Evolutionary conservation across 1,140 invertebrate genomes (phyloP).

Genomic region (Micrasema longulum): DNA sequence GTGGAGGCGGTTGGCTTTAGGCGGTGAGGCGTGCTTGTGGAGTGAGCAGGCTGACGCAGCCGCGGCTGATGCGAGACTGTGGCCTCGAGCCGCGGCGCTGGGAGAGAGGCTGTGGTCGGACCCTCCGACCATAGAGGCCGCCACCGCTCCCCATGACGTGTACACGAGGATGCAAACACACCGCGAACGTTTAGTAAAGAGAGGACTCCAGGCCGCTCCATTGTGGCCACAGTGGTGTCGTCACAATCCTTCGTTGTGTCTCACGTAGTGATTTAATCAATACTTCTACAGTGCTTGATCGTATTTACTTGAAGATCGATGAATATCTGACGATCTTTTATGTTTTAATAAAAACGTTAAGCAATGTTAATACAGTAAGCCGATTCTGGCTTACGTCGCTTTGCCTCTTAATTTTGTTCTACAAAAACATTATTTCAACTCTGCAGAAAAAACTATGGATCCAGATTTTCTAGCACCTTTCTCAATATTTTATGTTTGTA

Average conservation of each 20-base stretch:
- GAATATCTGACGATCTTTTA: too few species aligned
- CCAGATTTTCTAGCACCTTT: too few species aligned
- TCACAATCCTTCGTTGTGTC: constrained; percentile 79
- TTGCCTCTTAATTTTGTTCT: too few species aligned
- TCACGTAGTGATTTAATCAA: constrained; percentile 56
- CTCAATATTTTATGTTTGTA: too few species aligned
- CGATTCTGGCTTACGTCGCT: too few species aligned
- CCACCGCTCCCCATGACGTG: constrained; percentile 66
- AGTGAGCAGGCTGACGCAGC: constrained; percentile 75
- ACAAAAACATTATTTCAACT: too few species aligned
- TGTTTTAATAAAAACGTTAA: too few species aligned
- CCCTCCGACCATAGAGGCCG: constrained; percentile 59
- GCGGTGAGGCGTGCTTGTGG: constrained; percentile 81
- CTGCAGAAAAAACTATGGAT: too few species aligned
- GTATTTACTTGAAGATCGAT: not conserved
- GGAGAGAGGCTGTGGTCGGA: constrained; percentile 74
- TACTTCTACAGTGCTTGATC: not conserved
- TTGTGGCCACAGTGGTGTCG: constrained; percentile 82
- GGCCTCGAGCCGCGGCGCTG: constrained; percentile 78
- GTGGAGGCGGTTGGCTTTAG: constrained; percentile 76
- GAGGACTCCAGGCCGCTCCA: constrained; percentile 75
- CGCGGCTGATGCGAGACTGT: constrained; percentile 74
- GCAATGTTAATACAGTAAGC: too few species aligned
- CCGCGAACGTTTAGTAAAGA: constrained; percentile 70
- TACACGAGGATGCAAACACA: constrained; percentile 76